Percentiles rank a stretch among this genome's conserved stretches.
Evolutionary conservation across 2,888 invertebrate species (phyloP).

Genomic region (Zaprionus lineosus): DNA sequence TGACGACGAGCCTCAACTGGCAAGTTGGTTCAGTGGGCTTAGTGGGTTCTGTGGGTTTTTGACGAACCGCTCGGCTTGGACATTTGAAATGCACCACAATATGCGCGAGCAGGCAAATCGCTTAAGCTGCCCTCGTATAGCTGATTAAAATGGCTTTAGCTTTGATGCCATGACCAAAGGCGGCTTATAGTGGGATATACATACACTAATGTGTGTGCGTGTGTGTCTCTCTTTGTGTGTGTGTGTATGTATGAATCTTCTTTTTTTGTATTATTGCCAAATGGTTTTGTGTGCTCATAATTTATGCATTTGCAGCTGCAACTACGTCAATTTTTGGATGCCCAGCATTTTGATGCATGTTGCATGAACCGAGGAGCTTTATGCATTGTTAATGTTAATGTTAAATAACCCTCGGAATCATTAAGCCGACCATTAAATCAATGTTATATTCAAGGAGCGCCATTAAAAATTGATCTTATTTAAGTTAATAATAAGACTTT

Average conservation of each 20-base stretch:
- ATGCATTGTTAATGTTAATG: constrained; percentile 72
- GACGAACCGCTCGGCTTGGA: constrained; percentile 28
- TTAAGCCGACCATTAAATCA: constrained; percentile 4
- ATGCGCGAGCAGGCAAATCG: constrained; percentile 58
- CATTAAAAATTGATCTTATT: too few relatives aligned
- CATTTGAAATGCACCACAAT: constrained; percentile 70
- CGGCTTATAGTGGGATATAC: constrained; percentile 24
- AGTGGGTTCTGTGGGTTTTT: constrained; percentile 21
- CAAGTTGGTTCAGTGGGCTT: constrained; percentile 16
- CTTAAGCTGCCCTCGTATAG: constrained; percentile 52
- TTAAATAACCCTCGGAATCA: constrained; percentile 55
- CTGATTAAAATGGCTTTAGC: constrained; percentile 72
- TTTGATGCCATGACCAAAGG: constrained; percentile 33
- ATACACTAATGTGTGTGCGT: neutral
- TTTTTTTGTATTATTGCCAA: constrained; percentile 38
- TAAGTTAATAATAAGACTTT: too few relatives aligned
- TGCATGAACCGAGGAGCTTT: constrained; percentile 46
- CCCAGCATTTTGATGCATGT: constrained; percentile 30
- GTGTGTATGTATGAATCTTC: neutral
- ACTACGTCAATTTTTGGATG: constrained; percentile 38
- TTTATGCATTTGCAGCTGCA: constrained; percentile 51
- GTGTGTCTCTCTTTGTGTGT: neutral
- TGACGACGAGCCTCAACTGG: constrained; percentile 23
- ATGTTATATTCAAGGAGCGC: too few relatives aligned
- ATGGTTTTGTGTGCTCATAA: constrained; percentile 46